Evolutionary conservation across 2,888 invertebrate species (phyloP), one percentile per base, ranked within the genome.

Genomic region (Eumacrocentrus americanus): DNA sequence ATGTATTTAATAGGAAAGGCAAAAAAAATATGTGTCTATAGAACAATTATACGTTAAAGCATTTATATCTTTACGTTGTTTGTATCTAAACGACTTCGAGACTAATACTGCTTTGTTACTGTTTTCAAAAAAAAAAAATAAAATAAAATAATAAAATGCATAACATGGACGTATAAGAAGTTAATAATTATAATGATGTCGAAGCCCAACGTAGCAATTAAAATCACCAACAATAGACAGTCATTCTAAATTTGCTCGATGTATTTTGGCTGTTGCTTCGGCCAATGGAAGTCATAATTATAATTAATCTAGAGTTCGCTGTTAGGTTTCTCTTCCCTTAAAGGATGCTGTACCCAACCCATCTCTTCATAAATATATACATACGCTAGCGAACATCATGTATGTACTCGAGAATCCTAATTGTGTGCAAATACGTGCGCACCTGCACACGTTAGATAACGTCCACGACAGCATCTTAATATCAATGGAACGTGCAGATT

Each of bases 371-470:
- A 7, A 25, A 55, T 61, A 60, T 46, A 44, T 58, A 65, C 55
- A 61, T 58, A 57, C 59, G 20, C 52, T 50, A 53, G 47, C 47
- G 23, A 40, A 60, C 11, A 46, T 7, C 58, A 61, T 53, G 58
- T 58, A 61, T 37, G 44, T 56, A 54, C 16, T 42, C 18, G 54
- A 44, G 29, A 44, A 18, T 54, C 12, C 23, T 54, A 34, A 23
- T 44, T 20, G 18, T 54, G 12, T 54, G 20, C 20, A 54, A 52
- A 52, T 14, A 52, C 40, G 16, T 25, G n/a, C 22, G 18, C 25
- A 52, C 22, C 40, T 40, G 23, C 16, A 5, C 11, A 16, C 40
- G 6, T 52, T 40, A 14, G 52, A 25, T 52, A 40, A 40, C 11
- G 6, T 16, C 40, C 6, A 20, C 34, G 29, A n/a, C 46, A 11